Conservation (phyloP, 2,797 vertebrate species). For the Holocentrus rufus region DNA sequence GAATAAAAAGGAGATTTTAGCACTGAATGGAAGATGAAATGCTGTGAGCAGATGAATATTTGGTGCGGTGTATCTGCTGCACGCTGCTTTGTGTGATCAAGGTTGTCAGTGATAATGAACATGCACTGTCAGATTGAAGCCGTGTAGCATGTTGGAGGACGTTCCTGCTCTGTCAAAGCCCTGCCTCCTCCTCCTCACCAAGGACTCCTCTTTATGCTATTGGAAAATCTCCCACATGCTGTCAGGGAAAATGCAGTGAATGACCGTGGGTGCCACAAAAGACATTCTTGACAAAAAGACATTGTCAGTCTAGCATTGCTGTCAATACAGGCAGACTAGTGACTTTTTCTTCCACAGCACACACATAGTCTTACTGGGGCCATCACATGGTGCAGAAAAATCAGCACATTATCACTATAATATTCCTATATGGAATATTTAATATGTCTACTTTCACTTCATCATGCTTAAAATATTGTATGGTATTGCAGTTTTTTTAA, state of each 20-base stretch:
- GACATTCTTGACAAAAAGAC: constrained; percentile 33
- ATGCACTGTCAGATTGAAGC: constrained; percentile 28
- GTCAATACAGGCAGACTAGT: constrained; percentile 29
- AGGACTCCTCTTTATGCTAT: constrained; percentile 70
- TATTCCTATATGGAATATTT: too few relatives aligned
- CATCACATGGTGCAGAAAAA: constrained; percentile 14
- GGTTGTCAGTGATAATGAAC: constrained; percentile 46
- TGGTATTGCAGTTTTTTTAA: constrained; percentile 15
- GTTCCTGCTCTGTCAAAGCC: constrained; percentile 54
- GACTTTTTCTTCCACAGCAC: constrained; percentile 1
- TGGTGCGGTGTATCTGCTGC: constrained; percentile 13
- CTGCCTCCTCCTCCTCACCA: constrained; percentile 65
- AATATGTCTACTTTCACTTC: not conserved
- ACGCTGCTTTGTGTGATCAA: constrained; percentile 40
- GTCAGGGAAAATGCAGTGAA: constrained; percentile 70
- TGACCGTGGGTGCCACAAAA: constrained; percentile 66
- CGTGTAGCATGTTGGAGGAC: constrained; percentile 44
- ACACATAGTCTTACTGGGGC: too few relatives aligned
- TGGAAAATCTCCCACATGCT: constrained; percentile 71
- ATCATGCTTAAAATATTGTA: not conserved
- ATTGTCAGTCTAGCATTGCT: constrained; percentile 29
- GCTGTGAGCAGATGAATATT: not conserved
- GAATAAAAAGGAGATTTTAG: not conserved
- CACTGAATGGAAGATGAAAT: not conserved
- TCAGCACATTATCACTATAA: constrained; percentile 2